Evolutionary conservation across 2,113 vertebrate species (phyloP), one percentile per base, ranked within the genome.

Genomic region (Chinchilla lanigera): DNA sequence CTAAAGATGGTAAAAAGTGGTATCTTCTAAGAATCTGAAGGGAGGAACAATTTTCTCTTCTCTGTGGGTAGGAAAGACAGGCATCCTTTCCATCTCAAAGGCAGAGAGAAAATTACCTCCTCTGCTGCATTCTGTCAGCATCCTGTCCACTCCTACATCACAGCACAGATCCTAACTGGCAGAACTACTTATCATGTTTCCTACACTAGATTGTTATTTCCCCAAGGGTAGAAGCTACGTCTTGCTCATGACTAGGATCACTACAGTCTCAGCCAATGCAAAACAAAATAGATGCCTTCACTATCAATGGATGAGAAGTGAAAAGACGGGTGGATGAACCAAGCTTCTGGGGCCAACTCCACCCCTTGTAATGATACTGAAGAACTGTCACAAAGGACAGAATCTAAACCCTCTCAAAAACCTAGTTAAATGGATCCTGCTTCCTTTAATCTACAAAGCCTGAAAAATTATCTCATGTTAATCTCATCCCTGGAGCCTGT

Each of bases 391-490:
- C 41, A 61, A 69, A 58, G 35, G 44, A 86, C 52, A 77, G 33
- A 63, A 19, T 92, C 84, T 93, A 96, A 91, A 63, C 8, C 35
- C 24, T 84, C 28, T 92, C 93, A 65, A 60, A 96, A 88, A 78
- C 67, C 69, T 80, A 69, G 44, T 91, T 78, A 82, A 95, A 65
- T 92, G 22, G 41, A 60, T 91, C 24, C 86, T 63, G 12, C 41
- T 86, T 80, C 80, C 67, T 96, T 83, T 94, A 71, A 93, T 88
- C 58, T 86, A 1, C 86, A 75, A 75, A 35, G 41, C 77, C 52
- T 95, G 5, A 22, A 67, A 95, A 92, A 80, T 20, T 69, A 16
- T 83, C 41, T 84, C 58, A 17, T 77, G 44, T 86, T 78, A 63
- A 54, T 28, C 38, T 91, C 47, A 96, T 28, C 30, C 8, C 65